These are phyloP conservation scores for Dolichoris vasculosae DNA, from an alignment of 1,140 invertebrate genomes.

Conservation along the genomic window DNA sequence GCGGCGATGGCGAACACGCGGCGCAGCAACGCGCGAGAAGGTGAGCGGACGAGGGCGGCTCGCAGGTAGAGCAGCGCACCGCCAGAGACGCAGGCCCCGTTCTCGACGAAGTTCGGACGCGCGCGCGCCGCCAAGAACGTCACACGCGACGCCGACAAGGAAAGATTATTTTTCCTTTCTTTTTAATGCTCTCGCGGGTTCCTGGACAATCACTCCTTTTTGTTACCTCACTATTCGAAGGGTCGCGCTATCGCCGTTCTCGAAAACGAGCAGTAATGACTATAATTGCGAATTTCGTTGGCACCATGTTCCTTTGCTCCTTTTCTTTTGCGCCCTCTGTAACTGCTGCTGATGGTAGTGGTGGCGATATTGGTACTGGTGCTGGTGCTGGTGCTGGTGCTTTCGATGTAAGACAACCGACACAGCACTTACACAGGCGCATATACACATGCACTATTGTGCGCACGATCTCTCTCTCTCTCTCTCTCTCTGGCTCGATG, in stretches of 20 bases:
- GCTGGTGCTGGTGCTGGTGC: conserved; percentile 9
- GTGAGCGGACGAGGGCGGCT: background rate
- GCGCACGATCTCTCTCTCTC: conserved; percentile 30
- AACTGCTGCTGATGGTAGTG: conserved; percentile 61
- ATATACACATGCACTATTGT: conserved; percentile 35
- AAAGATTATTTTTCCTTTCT: background rate
- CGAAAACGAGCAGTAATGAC: background rate
- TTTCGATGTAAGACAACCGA: background rate
- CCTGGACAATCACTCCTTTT: background rate
- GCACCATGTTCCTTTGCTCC: conserved; percentile 66
- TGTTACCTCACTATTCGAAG: too few relatives aligned
- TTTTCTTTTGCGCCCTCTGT: conserved; percentile 51
- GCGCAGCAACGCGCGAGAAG: background rate
- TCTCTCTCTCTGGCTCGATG: background rate
- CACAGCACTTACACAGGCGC: conserved; percentile 15
- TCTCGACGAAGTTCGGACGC: background rate
- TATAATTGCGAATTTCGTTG: conserved; percentile 59
- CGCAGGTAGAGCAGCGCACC: background rate
- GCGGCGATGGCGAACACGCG: background rate
- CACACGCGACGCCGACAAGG: background rate
- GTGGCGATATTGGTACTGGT: conserved; percentile 23
- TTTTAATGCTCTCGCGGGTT: background rate
- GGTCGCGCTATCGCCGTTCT: background rate
- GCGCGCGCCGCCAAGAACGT: background rate
- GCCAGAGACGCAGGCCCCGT: background rate